Percentiles rank a stretch among this genome's conserved stretches.
Conservation (phyloP, 2,113 vertebrate genomes). For the Myotis davidii region DNA sequence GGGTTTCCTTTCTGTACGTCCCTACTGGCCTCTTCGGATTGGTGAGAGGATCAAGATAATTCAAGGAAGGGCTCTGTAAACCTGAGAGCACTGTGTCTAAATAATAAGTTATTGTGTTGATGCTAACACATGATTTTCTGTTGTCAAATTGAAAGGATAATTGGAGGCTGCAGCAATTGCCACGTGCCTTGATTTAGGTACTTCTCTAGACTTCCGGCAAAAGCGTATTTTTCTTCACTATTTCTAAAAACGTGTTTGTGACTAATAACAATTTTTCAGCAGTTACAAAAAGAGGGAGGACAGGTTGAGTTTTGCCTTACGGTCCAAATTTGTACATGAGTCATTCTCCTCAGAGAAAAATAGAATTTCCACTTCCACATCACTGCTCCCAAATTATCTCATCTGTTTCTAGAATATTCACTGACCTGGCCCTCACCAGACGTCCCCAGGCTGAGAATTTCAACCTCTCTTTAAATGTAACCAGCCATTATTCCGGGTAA, state of each 20-base stretch:
- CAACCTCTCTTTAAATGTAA: not conserved
- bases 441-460: not conserved
- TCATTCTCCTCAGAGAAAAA: conserved; percentile 54
- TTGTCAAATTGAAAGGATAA: not conserved
- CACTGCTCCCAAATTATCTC: conserved; percentile 32
- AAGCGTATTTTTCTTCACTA: conserved; percentile 42
- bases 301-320: conserved; percentile 17
- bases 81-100: not conserved
- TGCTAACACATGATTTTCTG: not conserved
- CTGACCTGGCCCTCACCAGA: not conserved
- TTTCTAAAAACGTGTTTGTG: conserved; percentile 22
- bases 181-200: not conserved
- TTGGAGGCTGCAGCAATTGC: not conserved
- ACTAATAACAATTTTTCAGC: not conserved
- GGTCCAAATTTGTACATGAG: conserved; percentile 31
- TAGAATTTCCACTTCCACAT: conserved; percentile 12
- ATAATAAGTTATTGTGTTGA: not conserved
- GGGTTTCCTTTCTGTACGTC: not conserved
- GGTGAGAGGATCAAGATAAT: not conserved
- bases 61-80: not conserved
- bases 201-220: conserved; percentile 16
- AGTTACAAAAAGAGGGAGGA: conserved; percentile 26
- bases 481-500: not conserved
- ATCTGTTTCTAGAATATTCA: conserved; percentile 35
- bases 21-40: not conserved